These are phyloP conservation scores for Zygaena filipendulae DNA, from an alignment of 2,888 invertebrate genomes.

Conservation along the genomic window DNA sequence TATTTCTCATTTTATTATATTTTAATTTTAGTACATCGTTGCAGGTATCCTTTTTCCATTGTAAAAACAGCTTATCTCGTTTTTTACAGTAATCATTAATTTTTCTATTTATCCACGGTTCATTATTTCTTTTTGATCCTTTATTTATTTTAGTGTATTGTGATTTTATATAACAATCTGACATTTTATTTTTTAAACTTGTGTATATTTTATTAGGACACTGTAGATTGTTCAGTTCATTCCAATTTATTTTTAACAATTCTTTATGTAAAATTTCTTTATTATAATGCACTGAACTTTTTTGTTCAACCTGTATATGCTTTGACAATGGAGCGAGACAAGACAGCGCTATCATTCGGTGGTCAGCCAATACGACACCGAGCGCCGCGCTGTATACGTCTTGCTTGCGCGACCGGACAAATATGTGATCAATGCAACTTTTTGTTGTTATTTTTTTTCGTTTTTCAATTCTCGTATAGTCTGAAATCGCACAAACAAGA, in stretches of 20 bases:
- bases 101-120: slow-evolving; percentile 4
- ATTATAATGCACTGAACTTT: no score
- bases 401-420: slow-evolving; percentile 9
- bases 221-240: not conserved
- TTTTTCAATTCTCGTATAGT: slow-evolving; percentile 11
- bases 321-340: slow-evolving; percentile 1
- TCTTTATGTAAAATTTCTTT: no score
- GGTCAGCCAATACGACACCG: slow-evolving; percentile 9
- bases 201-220: slow-evolving; percentile 3
- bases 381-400: slow-evolving; percentile 8
- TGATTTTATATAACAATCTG: no score
- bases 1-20: no score
- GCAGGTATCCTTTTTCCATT: slow-evolving; percentile 6
- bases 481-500: slow-evolving; percentile 8
- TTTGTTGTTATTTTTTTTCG: slow-evolving; percentile 6
- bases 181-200: no score
- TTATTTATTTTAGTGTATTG: not conserved
- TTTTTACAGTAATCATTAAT: slow-evolving; percentile 5
- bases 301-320: slow-evolving; percentile 1
- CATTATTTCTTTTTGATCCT: slow-evolving; percentile 3
- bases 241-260: slow-evolving; percentile 1
- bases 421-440: slow-evolving; percentile 14
- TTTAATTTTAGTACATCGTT: slow-evolving; percentile 3
- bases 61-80: slow-evolving; percentile 3
- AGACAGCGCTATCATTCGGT: slow-evolving; percentile 3